Base-by-base conservation (phyloP, 2,888 invertebrate species). In the Resseliella maxima region DNA sequence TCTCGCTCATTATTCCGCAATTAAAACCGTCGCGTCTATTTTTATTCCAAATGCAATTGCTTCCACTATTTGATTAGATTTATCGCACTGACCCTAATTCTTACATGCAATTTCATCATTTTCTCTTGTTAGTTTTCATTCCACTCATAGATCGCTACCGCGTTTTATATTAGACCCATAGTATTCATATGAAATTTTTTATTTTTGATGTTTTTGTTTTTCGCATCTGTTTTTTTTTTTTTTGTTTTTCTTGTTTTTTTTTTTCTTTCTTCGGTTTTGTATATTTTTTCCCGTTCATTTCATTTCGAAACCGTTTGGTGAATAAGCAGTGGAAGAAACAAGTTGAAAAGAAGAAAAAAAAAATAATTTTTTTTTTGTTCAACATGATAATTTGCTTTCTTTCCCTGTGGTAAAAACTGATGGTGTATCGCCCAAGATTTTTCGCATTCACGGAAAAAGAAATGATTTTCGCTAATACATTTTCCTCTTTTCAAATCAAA, bases 91-190 rank as follows among this genome's bases (percentile, higher is more conserved):
- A 72, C 72, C 72, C 31, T 72, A 72, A 72, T 72, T 72, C 72
- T 72, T 72, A 72, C 72, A 72, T 72, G 72, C 72, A 72, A 72
- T 72, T 72, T 72, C 31, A 72, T 72, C 72, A 72, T 72, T 72
- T 72, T 72, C 72, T 72, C 72, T 72, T 35, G 72, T 72, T 72
- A 31, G 10, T 31, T 31, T 3, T 31, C 24, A 2, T 59, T 59
- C 24, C 31, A 59, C 59, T 59, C 59, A 59, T 59, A 50, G 46
- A 50, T 59, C n/a, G 31, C 72, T 31, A 72, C 27, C 72, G 31
- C n/a, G 15, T 59, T 59, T 59, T 27, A 2, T 59, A 35, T 72
- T 31, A 72, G 72, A 72, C 72, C 18, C 5, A 3, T 8, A 35
- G n/a, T 31, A 72, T 72, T 72, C 72, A 72, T 72, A 72, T 72